phyloP scores from a whole-genome alignment of 2,888 invertebrate genomes.

The Lasiommata megera region DNA sequence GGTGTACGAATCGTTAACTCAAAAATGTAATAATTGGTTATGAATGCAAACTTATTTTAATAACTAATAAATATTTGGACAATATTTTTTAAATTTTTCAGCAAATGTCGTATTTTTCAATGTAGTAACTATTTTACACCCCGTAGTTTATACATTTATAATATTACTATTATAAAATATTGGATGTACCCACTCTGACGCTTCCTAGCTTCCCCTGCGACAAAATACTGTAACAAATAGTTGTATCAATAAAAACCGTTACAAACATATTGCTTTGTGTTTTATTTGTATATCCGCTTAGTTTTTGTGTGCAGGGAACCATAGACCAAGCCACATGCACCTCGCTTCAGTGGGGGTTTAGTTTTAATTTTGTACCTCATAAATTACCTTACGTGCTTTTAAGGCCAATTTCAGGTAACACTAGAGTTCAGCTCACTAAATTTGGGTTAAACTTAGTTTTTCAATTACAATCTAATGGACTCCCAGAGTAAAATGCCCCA shows the following conservation, averaged over 20 bases:
- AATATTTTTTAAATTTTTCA: neutral
- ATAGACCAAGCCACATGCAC: too few species aligned
- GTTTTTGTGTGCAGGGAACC: too few species aligned
- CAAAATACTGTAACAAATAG: conserved; percentile 17
- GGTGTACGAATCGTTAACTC: neutral
- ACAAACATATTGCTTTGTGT: conserved; percentile 13
- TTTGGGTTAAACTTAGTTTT: too few species aligned
- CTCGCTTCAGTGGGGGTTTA: too few species aligned
- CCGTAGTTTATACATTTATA: neutral
- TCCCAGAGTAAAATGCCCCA: too few species aligned
- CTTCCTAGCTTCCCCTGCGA: conserved; percentile 17
- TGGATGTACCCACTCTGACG: conserved; percentile 5
- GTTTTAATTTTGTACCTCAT: too few species aligned
- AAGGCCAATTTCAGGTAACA: too few species aligned
- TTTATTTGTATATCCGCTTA: conserved; percentile 4
- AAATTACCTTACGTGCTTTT: too few species aligned
- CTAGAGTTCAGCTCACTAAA: too few species aligned
- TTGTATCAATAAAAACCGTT: conserved; percentile 20
- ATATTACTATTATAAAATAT: neutral
- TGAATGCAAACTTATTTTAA: neutral
- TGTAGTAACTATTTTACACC: conserved; percentile 3
- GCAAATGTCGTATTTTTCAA: neutral
- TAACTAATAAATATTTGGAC: neutral
- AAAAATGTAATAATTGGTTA: conserved; percentile 5
- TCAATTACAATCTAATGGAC: too few species aligned